Evolutionary conservation across 1,140 invertebrate species (phyloP).

Genomic region (Bombus turneri): DNA sequence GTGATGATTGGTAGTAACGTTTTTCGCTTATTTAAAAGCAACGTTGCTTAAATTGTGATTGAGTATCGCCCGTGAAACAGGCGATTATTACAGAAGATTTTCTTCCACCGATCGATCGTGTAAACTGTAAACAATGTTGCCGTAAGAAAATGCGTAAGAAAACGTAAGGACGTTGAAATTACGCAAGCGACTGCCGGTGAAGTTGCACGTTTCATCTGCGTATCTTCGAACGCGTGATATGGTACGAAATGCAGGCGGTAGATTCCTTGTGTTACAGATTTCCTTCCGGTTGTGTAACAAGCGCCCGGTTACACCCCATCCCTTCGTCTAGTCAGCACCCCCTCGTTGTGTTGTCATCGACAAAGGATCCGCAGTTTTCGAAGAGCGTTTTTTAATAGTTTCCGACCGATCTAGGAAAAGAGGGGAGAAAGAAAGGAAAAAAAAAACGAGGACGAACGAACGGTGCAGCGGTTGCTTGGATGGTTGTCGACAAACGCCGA

Average conservation of each 20-base stretch:
- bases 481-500: constrained; percentile 49
- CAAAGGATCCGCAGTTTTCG: constrained; percentile 65
- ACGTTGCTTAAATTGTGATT: not conserved
- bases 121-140: not conserved
- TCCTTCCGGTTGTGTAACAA: constrained; percentile 68
- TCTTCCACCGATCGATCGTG: not conserved
- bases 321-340: not conserved
- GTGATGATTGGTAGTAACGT: too few relatives aligned
- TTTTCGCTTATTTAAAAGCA: too few relatives aligned
- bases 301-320: constrained; percentile 43
- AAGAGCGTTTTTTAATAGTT: constrained; percentile 63
- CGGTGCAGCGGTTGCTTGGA: constrained; percentile 58
- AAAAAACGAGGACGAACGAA: constrained; percentile 19
- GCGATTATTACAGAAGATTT: not conserved
- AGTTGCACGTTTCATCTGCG: not conserved
- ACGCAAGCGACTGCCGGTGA: constrained; percentile 15
- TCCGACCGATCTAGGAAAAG: constrained; percentile 4
- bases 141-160: not conserved
- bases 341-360: constrained; percentile 20
- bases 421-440: not conserved
- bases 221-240: not conserved
- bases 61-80: too few relatives aligned
- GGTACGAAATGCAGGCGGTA: not conserved
- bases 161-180: constrained; percentile 8
- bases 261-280: constrained; percentile 40